Base-by-base conservation (phyloP, 2,113 vertebrate species). In the Myanophis thanlyinensis region DNA sequence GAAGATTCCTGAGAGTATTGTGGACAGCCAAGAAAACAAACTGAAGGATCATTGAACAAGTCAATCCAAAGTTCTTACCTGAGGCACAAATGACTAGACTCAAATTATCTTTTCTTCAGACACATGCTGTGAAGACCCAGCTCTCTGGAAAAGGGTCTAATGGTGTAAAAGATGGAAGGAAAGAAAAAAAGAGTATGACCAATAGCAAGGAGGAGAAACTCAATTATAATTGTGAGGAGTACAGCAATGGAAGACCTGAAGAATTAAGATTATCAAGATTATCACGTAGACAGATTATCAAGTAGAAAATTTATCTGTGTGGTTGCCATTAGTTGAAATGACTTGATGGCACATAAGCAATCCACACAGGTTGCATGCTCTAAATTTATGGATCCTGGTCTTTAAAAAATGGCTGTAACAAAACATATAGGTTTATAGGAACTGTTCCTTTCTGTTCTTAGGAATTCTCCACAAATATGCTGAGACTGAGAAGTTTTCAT, bases 401-500 rank as follows among this genome's bases (percentile, higher is more conserved):
- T 90, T 35, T 47, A n/a, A 91, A 93, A 91, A 7, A 35, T 48
- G 49, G 15, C 94, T 93, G 89, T 52, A 91, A 95, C 90, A 90
- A 25, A 12, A 87, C 91, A 92, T 44, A 92, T 91, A 94, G 92
- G 93, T 91, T 94, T 86, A 54, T 44, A 94, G 92, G 22, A 89
- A 53, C 93, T 85, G 49, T 92, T 52, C 12, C 35, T 92, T 93
- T 97, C 91, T 89, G 53, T 87, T 48, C 67, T 95, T 96, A 96
- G 93, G 91, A 93, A 85, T 91, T 95, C 93, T 95, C 95, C 94
- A 92, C 90, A 90, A 93, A 88, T 95, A 91, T 96, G 96, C 96
- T 97, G 96, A 97, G 96, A 93, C 94, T 94, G 90, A 91, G 94
- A 95, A 90, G 95, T 96, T 96, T 95, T 94, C 96, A 95, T 97